Evolutionary conservation across 2,888 invertebrate genomes (phyloP).

Genomic region (Xestoiulus laeticollis): DNA sequence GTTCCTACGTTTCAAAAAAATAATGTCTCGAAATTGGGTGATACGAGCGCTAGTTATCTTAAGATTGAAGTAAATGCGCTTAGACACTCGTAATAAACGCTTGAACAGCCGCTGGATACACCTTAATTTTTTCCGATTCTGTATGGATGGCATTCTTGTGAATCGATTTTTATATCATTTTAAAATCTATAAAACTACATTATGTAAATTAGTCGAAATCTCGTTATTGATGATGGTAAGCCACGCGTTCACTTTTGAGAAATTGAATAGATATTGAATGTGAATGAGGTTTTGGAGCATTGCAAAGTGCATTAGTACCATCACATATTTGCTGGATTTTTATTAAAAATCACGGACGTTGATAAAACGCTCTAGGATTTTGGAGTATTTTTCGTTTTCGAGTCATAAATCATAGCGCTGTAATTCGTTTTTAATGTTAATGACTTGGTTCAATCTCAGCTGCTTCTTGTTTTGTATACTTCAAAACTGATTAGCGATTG

Average conservation of each 20-base stretch:
- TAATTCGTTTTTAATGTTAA: constrained; percentile 24
- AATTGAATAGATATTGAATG: constrained; percentile 10
- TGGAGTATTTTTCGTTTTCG: background rate
- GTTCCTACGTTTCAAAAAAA: background rate
- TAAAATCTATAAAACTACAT: constrained; percentile 23
- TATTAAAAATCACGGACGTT: constrained; percentile 24
- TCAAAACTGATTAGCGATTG: background rate
- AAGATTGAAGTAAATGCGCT: background rate
- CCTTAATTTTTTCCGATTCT: background rate
- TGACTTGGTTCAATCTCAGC: background rate
- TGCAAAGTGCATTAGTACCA: background rate
- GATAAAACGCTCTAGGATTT: background rate
- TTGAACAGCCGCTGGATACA: background rate
- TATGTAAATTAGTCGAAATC: constrained; percentile 36
- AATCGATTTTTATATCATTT: background rate
- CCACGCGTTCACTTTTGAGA: background rate
- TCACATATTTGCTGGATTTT: background rate
- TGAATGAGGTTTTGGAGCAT: background rate
- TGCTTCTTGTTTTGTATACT: too few species aligned
- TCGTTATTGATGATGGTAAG: background rate
- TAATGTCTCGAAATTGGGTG: background rate
- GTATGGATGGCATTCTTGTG: background rate
- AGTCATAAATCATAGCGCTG: background rate
- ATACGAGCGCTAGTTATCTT: background rate
- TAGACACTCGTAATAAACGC: constrained; percentile 8